Percentiles rank a stretch among this genome's conserved stretches.
These are phyloP conservation scores for Amphiura filiformis DNA, from an alignment of 35 echinoderm and acorn worm genomes.

Conservation along the genomic window DNA sequence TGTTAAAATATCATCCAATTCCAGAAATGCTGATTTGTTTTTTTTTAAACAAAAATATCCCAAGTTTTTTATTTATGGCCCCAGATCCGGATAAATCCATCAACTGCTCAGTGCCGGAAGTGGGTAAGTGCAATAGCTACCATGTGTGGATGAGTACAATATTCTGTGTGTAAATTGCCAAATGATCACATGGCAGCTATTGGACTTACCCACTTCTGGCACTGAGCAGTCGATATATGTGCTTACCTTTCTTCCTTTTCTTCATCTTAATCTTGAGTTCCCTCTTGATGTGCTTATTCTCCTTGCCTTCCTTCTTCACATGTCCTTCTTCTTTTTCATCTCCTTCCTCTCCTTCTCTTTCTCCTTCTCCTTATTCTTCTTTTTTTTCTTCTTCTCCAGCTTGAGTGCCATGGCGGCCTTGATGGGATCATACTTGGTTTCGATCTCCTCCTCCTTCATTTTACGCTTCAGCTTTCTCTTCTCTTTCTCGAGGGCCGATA, in stretches of 20 bases:
- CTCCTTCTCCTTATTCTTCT: slow-evolving; percentile 74
- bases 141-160: too few relatives aligned
- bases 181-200: too few relatives aligned
- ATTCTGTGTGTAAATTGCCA: too few relatives aligned
- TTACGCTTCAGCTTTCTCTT: slow-evolving; percentile 74
- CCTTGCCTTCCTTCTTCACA: slow-evolving; percentile 77
- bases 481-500: slow-evolving; percentile 45
- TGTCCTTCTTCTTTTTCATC: slow-evolving; percentile 42
- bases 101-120: too few relatives aligned
- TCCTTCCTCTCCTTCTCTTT: slow-evolving; percentile 74
- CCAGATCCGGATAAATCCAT: not conserved
- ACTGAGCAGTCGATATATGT: too few relatives aligned
- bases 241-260: slow-evolving; percentile 84
- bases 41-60: too few relatives aligned
- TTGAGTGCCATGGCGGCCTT: slow-evolving; percentile 21
- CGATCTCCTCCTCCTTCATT: slow-evolving; percentile 31
- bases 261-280: slow-evolving; percentile 62
- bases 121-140: too few relatives aligned
- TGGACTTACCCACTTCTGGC: too few relatives aligned
- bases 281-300: slow-evolving; percentile 61
- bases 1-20: too few relatives aligned
- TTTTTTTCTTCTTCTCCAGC: slow-evolving; percentile 72
- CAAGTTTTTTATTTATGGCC: too few relatives aligned
- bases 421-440: slow-evolving; percentile 13
- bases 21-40: too few relatives aligned